Conservation (phyloP, 2,797 vertebrate species). For the Anguilla obscura region DNA sequence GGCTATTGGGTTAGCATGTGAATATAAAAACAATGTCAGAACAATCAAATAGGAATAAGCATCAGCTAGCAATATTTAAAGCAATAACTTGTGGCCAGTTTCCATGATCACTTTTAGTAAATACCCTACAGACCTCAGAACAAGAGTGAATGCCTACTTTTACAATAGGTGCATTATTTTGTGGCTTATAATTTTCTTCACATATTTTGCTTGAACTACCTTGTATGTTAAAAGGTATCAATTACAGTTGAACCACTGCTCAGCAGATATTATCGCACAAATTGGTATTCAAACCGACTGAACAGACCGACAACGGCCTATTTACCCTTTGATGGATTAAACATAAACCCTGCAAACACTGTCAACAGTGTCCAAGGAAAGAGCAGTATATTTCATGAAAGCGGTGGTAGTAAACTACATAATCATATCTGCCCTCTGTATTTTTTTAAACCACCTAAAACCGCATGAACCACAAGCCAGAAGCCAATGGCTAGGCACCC, state of each 20-base stretch:
- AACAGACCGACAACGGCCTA: too few species aligned
- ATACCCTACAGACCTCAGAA: not conserved
- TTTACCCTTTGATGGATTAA: too few species aligned
- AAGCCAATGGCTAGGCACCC: not conserved
- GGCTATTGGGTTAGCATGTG: too few species aligned
- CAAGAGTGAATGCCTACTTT: not conserved
- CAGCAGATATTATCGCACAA: too few species aligned
- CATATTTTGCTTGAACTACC: too few species aligned
- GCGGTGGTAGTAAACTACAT: not conserved
- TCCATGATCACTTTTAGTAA: not conserved
- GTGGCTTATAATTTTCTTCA: not conserved
- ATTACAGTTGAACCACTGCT: too few species aligned
- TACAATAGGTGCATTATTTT: not conserved
- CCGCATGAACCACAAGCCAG: not conserved
- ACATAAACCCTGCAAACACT: not conserved
- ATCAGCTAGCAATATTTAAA: constrained; percentile 19
- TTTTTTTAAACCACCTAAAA: not conserved
- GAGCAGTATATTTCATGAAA: not conserved
- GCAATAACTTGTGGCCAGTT: not conserved
- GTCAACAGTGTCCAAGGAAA: not conserved
- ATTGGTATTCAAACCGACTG: too few species aligned
- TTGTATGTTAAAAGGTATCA: too few species aligned
- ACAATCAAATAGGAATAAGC: not conserved
- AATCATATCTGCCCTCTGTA: not conserved
- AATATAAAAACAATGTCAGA: too few species aligned